Conservation (phyloP, 2,113 vertebrate species). For the Sclerurus mexicanus region DNA sequence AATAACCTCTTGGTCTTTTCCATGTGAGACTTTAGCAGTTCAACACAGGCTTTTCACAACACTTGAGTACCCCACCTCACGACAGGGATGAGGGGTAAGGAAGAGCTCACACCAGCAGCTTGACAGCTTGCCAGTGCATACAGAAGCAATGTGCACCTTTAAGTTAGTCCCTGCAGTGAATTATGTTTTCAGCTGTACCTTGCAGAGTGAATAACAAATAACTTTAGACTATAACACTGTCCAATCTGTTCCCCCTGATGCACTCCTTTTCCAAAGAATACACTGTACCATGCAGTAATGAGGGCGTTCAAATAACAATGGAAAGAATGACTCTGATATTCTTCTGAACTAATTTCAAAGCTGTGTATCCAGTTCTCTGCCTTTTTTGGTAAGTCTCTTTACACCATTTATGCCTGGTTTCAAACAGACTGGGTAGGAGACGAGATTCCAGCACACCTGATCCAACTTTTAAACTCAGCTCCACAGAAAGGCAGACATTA, state of each 20-base stretch:
- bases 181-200: slow-evolving; percentile 47
- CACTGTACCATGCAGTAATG: slow-evolving; percentile 44
- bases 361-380: slow-evolving; percentile 44
- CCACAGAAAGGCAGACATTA: background rate
- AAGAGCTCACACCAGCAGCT: background rate
- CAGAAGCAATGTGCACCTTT: background rate
- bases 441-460: slow-evolving; percentile 24
- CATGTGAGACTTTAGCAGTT: background rate
- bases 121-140: background rate
- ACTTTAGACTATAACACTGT: slow-evolving; percentile 34
- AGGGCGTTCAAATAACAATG: slow-evolving; percentile 41
- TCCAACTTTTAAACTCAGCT: background rate
- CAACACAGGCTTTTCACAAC: background rate
- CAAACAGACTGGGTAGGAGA: background rate
- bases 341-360: slow-evolving; percentile 11
- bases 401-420: slow-evolving; percentile 36
- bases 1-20: background rate
- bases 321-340: slow-evolving; percentile 57
- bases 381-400: slow-evolving; percentile 58
- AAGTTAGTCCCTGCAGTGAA: background rate
- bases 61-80: background rate
- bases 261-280: slow-evolving; percentile 60
- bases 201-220: slow-evolving; percentile 21
- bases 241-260: slow-evolving; percentile 28
- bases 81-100: background rate